Conservation (phyloP, 2,797 vertebrate genomes). For the Neosalanx taihuensis region DNA sequence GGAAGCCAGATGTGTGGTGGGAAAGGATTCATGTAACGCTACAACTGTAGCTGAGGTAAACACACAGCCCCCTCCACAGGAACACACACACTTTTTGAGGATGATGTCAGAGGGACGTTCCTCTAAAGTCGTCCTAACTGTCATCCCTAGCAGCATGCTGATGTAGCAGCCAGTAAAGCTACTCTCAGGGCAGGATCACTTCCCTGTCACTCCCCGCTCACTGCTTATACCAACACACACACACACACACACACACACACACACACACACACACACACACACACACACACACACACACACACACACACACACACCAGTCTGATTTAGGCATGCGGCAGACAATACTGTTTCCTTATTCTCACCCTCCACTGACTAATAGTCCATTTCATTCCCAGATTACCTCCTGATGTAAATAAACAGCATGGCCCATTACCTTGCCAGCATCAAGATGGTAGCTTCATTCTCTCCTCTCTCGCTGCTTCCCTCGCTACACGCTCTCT, state of each 20-base stretch:
- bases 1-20: neutral
- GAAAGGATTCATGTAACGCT: neutral
- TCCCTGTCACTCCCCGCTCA: slow-evolving; percentile 52
- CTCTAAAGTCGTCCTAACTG: slow-evolving; percentile 7
- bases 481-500: neutral
- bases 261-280: slow-evolving; percentile 18
- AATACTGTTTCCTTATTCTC: slow-evolving; percentile 50
- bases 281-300: slow-evolving; percentile 17
- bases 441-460: slow-evolving; percentile 31
- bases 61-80: neutral
- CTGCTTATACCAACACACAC: slow-evolving; percentile 50
- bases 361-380: slow-evolving; percentile 57
- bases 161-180: slow-evolving; percentile 56
- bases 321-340: slow-evolving; percentile 54
- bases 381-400: slow-evolving; percentile 55
- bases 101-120: neutral
- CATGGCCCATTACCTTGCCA: slow-evolving; percentile 57
- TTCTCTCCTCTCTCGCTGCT: slow-evolving; percentile 18
- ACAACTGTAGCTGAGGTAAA: neutral
- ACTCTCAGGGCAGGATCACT: slow-evolving; percentile 54
- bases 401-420: slow-evolving; percentile 67
- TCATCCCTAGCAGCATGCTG: slow-evolving; percentile 37
- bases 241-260: slow-evolving; percentile 22
- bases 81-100: neutral
- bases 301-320: slow-evolving; percentile 29